phyloP scores from a whole-genome alignment of 2,888 invertebrate species.

The Drosophila melanosoma region DNA sequence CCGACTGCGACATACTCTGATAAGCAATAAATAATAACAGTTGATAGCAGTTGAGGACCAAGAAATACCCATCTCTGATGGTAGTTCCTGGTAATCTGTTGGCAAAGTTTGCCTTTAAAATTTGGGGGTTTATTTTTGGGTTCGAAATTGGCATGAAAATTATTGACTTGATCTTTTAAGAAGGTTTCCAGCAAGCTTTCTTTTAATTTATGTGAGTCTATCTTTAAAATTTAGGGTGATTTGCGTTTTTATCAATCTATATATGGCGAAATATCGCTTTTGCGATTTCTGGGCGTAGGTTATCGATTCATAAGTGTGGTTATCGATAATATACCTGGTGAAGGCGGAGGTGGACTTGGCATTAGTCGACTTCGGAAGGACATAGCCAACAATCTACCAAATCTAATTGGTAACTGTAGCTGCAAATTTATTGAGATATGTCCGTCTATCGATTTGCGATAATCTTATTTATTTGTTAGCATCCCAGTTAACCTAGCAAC shows the following conservation, averaged over 20 bases:
- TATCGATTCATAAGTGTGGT: no score
- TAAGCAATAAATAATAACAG: neutral
- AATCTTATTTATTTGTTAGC: neutral
- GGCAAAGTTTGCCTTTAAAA: neutral
- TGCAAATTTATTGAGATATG: neutral
- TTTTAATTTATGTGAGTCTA: fast-evolving
- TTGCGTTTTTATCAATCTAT: neutral
- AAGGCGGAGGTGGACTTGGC: neutral
- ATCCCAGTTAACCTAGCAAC: neutral
- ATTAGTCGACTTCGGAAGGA: fast-evolving
- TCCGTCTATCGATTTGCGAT: neutral
- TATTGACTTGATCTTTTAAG: neutral
- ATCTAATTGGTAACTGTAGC: neutral
- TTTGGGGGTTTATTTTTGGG: fast-evolving
- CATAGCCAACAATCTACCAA: neutral
- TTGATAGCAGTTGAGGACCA: fast-evolving
- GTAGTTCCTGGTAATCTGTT: fast-evolving
- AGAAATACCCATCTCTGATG: neutral
- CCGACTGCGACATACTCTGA: neutral
- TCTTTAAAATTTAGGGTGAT: neutral
- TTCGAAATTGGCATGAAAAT: fast-evolving
- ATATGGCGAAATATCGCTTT: neutral
- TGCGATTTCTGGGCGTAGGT: no score
- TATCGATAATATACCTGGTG: no score
- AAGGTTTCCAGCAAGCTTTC: neutral